Conservation (phyloP, 23 tunicate species). For the Halocynthia aurantium region DNA sequence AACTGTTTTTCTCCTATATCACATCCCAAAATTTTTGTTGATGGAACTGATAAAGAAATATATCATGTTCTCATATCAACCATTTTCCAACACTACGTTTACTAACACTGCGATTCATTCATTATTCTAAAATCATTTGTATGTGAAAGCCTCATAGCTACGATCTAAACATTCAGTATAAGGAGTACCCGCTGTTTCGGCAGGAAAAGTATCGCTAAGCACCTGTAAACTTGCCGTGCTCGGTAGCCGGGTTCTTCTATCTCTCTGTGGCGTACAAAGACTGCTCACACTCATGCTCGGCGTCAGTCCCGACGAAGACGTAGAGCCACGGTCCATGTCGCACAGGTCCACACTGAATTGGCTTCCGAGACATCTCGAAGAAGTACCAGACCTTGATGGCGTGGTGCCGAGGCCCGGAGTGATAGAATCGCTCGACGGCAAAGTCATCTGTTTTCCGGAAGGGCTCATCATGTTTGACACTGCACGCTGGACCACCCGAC, state of each 20-base stretch:
- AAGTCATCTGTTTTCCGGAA: background rate
- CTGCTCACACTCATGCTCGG: constrained; percentile 85
- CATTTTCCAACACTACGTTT: too few relatives aligned
- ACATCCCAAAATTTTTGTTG: too few relatives aligned
- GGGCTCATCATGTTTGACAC: constrained; percentile 65
- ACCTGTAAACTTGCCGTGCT: constrained; percentile 71
- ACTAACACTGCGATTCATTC: too few relatives aligned
- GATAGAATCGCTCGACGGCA: background rate
- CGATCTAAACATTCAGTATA: constrained; percentile 18
- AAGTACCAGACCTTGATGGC: constrained; percentile 9
- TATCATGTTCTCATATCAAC: too few relatives aligned
- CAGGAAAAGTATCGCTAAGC: constrained; percentile 12
- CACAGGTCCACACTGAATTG: background rate
- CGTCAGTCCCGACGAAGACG: constrained; percentile 39
- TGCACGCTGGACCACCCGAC: constrained; percentile 58
- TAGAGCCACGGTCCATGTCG: background rate
- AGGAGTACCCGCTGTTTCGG: background rate
- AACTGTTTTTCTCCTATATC: too few relatives aligned
- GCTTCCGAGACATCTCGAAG: background rate
- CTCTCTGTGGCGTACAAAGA: constrained; percentile 56
- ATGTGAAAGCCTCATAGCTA: constrained; percentile 10
- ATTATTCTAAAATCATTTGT: background rate
- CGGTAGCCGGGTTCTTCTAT: constrained; percentile 30
- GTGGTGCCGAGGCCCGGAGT: constrained; percentile 23
- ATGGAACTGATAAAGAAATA: too few relatives aligned